Conservation (phyloP, 2,888 invertebrate genomes). For the Hydrotaea diabolus region DNA sequence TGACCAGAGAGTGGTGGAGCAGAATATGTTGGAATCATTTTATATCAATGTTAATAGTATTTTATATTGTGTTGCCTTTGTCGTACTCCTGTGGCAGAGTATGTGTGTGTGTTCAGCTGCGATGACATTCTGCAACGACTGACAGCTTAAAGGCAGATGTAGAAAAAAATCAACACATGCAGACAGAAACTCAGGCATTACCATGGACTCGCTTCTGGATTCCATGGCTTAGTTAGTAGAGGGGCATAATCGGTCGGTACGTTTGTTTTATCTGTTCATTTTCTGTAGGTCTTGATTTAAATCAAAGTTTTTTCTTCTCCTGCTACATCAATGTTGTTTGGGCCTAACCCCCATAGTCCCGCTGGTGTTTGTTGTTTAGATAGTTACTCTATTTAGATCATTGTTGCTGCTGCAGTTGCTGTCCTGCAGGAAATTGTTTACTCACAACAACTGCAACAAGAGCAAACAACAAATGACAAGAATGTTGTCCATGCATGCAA, state of each 20-base stretch:
- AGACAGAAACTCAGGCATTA: too few species aligned
- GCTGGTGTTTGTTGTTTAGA: too few species aligned
- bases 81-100: background rate
- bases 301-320: conserved; percentile 56
- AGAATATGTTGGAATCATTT: conserved; percentile 54
- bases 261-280: conserved; percentile 18
- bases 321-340: too few species aligned
- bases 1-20: background rate
- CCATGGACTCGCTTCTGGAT: too few species aligned
- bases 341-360: too few species aligned
- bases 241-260: conserved; percentile 4
- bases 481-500: conserved; percentile 26
- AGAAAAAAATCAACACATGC: conserved; percentile 27
- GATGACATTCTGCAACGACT: conserved; percentile 58
- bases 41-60: conserved; percentile 60
- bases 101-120: conserved; percentile 16
- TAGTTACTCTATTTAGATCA: background rate
- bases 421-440: conserved; percentile 26
- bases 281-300: conserved; percentile 60
- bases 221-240: background rate
- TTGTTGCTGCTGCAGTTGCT: background rate
- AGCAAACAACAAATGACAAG: conserved; percentile 45
- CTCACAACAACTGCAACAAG: conserved; percentile 18
- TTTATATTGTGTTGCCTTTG: conserved; percentile 17
- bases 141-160: conserved; percentile 44